Evolutionary conservation across 2,113 vertebrate species (phyloP), one percentile per base, ranked within the genome.

Genomic region (Seriola rivoliana): DNA sequence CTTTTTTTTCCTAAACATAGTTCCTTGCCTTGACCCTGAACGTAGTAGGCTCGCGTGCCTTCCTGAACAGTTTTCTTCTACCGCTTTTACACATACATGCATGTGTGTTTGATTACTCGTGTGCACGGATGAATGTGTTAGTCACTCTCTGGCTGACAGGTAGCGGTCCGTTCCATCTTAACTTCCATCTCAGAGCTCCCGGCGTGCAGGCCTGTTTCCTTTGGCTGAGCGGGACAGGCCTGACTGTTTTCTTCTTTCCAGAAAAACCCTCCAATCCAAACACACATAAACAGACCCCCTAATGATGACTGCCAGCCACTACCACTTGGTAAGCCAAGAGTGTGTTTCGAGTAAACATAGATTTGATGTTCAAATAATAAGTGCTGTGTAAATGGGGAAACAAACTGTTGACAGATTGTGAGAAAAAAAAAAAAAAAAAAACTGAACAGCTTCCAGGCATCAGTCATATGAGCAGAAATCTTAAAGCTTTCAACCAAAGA

Each of bases 331-430:
- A 54, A 72, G 74, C 80, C 77, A 85, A 84, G 69, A 78, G 81
- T 84, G 63, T 54, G 60, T 79, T 80, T 80, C 48, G 34, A 60
- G 71, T 86, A 89, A 92, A 86, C 71, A 88, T 12, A 42, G 70
- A 72, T 69, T 58, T 73, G 62, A 36, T 23, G 13, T 67, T 66
- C 58, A 75, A 71, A 79, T 52, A 21, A 71, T 19, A 59, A 48
- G 29, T 11, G 59, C 36, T 48, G 64, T 8, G 7, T 62, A 77
- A 60, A 82, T 1, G 8, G 57, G 23, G 62, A 54, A 5, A 48
- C 25, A 71, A 71, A 76, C 60, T 32, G 40, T 17, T 57, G 74
- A 86, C 65, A 58, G 65, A 55, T 63, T 58, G 42, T 40, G 50
- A 59, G 54, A 58, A 64, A 60, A 57, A 40, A 4, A 21, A 38